Evolutionary conservation across 2,888 invertebrate species (phyloP).

Genomic region (Hyalella azteca): DNA sequence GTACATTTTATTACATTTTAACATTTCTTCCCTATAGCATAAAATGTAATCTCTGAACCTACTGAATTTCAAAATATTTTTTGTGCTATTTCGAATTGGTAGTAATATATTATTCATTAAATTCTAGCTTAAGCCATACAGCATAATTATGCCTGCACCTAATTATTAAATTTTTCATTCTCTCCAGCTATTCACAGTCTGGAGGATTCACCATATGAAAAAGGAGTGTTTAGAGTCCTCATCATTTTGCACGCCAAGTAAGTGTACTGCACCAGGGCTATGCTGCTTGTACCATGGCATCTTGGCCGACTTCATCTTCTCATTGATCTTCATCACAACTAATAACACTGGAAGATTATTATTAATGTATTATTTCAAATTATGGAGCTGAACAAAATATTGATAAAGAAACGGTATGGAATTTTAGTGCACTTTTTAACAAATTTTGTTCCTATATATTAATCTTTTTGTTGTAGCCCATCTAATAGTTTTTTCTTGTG

Average conservation of each 20-base stretch:
- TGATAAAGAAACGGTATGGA: neutral
- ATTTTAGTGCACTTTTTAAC: neutral
- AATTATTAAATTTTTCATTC: neutral
- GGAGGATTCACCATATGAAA: slow-evolving; percentile 47
- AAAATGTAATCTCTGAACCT: neutral
- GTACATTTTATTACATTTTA: neutral
- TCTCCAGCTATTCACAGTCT: slow-evolving; percentile 49
- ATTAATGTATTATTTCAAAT: neutral
- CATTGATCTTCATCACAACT: neutral
- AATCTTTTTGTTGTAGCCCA: too few species aligned
- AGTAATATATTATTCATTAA: neutral
- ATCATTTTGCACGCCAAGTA: neutral
- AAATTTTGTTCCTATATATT: too few species aligned
- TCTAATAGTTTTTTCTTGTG: too few species aligned
- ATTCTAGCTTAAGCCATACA: neutral
- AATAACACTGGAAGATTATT: too few species aligned
- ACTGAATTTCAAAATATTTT: neutral
- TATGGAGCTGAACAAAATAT: neutral
- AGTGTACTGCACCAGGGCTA: neutral
- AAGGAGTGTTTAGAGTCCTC: slow-evolving; percentile 41
- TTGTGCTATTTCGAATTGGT: neutral
- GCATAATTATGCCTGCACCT: neutral
- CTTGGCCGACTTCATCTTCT: neutral
- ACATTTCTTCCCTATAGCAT: neutral
- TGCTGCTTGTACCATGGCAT: neutral